Conservation (phyloP, 1,140 invertebrate genomes). For the Tachypleus tridentatus region DNA sequence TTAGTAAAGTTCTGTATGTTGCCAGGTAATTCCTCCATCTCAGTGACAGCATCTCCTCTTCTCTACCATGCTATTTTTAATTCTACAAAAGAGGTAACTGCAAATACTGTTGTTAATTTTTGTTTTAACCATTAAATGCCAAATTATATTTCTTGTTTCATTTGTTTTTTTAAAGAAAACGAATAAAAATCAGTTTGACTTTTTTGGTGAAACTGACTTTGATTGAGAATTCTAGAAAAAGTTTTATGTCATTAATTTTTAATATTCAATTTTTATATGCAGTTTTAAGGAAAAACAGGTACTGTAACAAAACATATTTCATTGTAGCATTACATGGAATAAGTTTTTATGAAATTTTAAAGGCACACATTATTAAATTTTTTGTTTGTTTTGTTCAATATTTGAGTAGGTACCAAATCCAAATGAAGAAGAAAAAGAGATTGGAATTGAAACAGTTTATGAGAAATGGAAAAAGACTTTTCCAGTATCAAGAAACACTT, state of each 20-base stretch:
- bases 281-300: no score
- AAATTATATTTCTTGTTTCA: no score
- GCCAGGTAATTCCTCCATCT: conserved; percentile 23
- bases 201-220: no score
- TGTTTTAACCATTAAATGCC: no score
- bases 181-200: no score
- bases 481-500: conserved; percentile 19
- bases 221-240: no score
- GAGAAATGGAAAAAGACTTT: conserved; percentile 28
- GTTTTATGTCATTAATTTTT: no score
- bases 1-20: background rate
- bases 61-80: conserved; percentile 28
- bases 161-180: no score
- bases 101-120: background rate
- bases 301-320: no score
- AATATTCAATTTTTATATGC: no score
- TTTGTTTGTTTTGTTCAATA: background rate
- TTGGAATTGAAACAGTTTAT: conserved; percentile 29
- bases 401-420: conserved; percentile 29
- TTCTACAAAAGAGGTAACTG: conserved; percentile 26
- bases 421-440: conserved; percentile 23
- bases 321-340: no score
- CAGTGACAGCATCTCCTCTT: conserved; percentile 28
- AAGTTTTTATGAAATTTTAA: background rate
- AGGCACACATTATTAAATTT: background rate